Conservation (phyloP, 2,888 invertebrate genomes). For the Drosophila algonquin region DNA sequence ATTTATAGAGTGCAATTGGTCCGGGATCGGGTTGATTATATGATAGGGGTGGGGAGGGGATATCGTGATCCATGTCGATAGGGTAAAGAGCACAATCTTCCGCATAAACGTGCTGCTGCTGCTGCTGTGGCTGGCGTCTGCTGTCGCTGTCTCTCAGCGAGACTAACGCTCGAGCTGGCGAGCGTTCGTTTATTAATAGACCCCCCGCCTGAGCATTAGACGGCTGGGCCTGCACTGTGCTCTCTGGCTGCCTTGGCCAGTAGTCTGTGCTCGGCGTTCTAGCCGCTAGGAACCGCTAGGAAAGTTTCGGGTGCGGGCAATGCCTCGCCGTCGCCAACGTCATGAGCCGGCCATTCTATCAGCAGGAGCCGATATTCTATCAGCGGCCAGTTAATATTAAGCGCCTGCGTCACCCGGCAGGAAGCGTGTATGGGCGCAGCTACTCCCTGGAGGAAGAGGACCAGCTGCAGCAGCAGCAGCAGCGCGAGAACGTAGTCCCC, state of each 20-base stretch:
- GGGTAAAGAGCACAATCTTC: conserved; percentile 12
- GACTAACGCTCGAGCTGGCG: conserved; percentile 37
- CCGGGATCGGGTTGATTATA: background rate
- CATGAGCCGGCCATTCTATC: conserved; percentile 71
- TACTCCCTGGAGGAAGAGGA: conserved; percentile 67
- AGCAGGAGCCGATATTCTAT: conserved; percentile 56
- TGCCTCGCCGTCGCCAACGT: conserved; percentile 50
- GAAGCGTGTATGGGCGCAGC: conserved; percentile 57
- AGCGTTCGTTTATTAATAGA: conserved; percentile 65
- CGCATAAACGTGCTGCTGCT: conserved; percentile 33
- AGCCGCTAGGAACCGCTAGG: conserved; percentile 53
- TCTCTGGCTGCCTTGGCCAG: conserved; percentile 17
- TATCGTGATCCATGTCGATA: conserved; percentile 13
- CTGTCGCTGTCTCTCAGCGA: conserved; percentile 17
- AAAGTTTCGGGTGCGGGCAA: conserved; percentile 45
- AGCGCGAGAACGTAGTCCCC: conserved; percentile 46
- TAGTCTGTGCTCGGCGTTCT: conserved; percentile 62
- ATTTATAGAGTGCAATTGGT: conserved; percentile 34
- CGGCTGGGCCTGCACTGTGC: conserved; percentile 18
- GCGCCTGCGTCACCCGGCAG: conserved; percentile 61
- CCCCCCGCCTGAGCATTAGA: conserved; percentile 64
- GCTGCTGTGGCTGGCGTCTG: conserved; percentile 1
- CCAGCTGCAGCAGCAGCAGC: conserved; percentile 9
- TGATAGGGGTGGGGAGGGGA: background rate
- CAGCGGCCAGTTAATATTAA: conserved; percentile 63